Conservation (phyloP, 1,140 invertebrate genomes). For the Prorops nasuta region DNA sequence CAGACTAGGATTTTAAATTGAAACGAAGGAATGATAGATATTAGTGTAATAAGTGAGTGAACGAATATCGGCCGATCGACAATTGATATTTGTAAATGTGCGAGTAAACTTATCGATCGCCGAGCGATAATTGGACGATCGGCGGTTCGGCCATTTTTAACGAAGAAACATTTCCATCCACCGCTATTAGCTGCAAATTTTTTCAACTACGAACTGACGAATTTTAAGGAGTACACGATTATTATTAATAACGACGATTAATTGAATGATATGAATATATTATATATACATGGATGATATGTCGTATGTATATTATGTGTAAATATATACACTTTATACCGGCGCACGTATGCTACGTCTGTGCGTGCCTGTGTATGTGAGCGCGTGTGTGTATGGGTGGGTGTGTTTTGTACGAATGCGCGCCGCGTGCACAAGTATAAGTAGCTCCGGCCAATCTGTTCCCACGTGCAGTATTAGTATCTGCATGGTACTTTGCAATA, state of each 20-base stretch:
- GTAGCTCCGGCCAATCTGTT: slow-evolving; percentile 21
- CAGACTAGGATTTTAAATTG: slow-evolving; percentile 35
- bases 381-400: slow-evolving; percentile 2
- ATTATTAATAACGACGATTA: slow-evolving; percentile 41
- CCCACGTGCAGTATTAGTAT: slow-evolving; percentile 21
- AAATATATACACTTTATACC: slow-evolving; percentile 51
- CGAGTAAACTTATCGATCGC: slow-evolving; percentile 20
- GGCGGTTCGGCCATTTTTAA: slow-evolving; percentile 30
- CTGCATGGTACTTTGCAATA: slow-evolving; percentile 7
- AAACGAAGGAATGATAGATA: slow-evolving; percentile 23
- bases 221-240: slow-evolving; percentile 41
- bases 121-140: slow-evolving; percentile 12
- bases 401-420: slow-evolving; percentile 18
- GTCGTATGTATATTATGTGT: slow-evolving; percentile 55
- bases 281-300: slow-evolving; percentile 51
- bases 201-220: slow-evolving; percentile 35
- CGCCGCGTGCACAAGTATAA: slow-evolving; percentile 17
- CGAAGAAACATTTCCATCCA: slow-evolving; percentile 51
- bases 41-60: slow-evolving; percentile 31
- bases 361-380: slow-evolving; percentile 9
- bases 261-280: slow-evolving; percentile 39
- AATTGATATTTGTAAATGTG: slow-evolving; percentile 40
- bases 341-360: slow-evolving; percentile 29
- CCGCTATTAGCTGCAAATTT: slow-evolving; percentile 34
- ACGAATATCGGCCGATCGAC: slow-evolving; percentile 27